Evolutionary conservation across 2,888 invertebrate genomes (phyloP).

Genomic region (Theretra japonica): DNA sequence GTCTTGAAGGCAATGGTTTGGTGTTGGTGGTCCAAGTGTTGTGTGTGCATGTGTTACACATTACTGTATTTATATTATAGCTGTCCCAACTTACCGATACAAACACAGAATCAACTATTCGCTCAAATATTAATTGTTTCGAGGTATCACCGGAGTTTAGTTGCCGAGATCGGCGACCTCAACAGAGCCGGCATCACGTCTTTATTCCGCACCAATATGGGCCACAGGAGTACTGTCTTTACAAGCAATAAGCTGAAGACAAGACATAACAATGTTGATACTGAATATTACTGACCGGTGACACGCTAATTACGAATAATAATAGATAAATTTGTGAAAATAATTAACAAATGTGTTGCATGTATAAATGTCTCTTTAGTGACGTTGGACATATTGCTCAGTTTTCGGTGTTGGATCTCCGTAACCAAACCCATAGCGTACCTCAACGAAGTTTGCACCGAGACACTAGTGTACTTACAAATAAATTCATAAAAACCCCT

Average conservation of each 20-base stretch:
- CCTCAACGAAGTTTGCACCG: constrained; percentile 45
- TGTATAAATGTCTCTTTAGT: neutral
- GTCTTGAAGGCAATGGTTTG: neutral
- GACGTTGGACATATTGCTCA: constrained; percentile 10
- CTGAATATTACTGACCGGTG: neutral
- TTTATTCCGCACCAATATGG: neutral
- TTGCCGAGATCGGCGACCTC: constrained; percentile 25
- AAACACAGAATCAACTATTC: constrained; percentile 79
- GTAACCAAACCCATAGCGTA: constrained; percentile 22
- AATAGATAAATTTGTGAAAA: neutral
- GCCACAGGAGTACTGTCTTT: constrained; percentile 9
- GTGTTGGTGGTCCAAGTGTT: constrained; percentile 22
- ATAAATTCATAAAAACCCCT: constrained; percentile 25
- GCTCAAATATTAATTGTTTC: constrained; percentile 48
- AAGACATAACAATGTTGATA: neutral
- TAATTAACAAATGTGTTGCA: constrained; percentile 13
- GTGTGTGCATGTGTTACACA: constrained; percentile 41
- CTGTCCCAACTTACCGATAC: constrained; percentile 78
- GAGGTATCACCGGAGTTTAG: constrained; percentile 23
- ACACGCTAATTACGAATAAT: neutral
- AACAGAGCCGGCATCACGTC: neutral
- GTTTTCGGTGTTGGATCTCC: constrained; percentile 19
- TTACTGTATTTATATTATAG: constrained; percentile 67
- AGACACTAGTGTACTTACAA: constrained; percentile 37
- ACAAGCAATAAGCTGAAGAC: neutral